Base-by-base conservation (phyloP, 1,140 invertebrate genomes). In the Epicauta chinensis region DNA sequence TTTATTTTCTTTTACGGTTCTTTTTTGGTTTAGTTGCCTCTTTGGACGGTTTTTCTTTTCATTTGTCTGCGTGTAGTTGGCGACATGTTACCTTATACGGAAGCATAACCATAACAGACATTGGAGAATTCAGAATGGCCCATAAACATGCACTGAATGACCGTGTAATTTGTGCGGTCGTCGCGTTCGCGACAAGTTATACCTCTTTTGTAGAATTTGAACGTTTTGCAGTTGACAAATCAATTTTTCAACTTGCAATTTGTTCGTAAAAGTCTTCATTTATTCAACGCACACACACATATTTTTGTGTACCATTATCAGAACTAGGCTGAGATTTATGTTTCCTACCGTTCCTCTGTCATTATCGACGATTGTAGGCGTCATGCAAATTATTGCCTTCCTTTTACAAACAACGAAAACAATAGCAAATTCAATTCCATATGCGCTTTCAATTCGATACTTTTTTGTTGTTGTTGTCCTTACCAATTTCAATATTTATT, bases 21-120 rank as follows among this genome's bases (percentile, higher is more conserved):
- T n/a, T n/a, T n/a, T n/a, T 50, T 12, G 16, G n/a, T 34, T 44
- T 51, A 0, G 34, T 44, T 3, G n/a, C 23, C 0, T 5, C 4
- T 23, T 23, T 23, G 4, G 2, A 23, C 32, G 45, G 32, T 38
- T 16, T 13, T 38, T 40, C 12, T 16, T 31, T 16, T 7, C 23
- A 23, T 23, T 23, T 23, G 23, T 23, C 23, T 23, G 23, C 1
- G 23, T 23, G 7, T 23, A 23, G 23, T 23, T 10, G 12, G 12
- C 47, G 47, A 38, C 14, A 29, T 41, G 37, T 41, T 50, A 17
- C 46, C 47, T 41, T 50, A 50, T 50, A 50, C 37, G 47, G 47
- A 50, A 50, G 39, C 29, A 41, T 40, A 50, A 41, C 47, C 37
- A 40, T 41, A 50, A 50, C 47, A 50, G 47, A 50, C 47, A 50